These are phyloP conservation scores for Neosalanx taihuensis DNA, from an alignment of 2,797 vertebrate genomes.

Conservation along the genomic window DNA sequence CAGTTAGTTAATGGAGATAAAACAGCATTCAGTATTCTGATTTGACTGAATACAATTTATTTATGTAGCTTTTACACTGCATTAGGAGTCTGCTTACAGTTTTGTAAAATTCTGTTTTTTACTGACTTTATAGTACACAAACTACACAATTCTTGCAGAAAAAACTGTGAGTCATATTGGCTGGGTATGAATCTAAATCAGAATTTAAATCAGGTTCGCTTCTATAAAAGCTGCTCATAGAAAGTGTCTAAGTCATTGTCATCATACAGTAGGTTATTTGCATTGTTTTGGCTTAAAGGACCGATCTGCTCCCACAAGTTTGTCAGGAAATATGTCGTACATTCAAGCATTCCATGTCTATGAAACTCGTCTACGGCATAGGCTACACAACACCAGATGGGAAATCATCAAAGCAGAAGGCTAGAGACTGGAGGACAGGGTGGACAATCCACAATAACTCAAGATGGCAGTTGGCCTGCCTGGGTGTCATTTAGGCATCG, in stretches of 20 bases:
- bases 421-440: neutral
- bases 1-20: neutral
- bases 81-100: neutral
- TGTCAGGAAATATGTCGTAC: neutral
- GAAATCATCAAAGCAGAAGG: neutral
- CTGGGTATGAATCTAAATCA: no score
- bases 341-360: neutral
- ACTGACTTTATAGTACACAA: no score
- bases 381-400: neutral
- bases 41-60: neutral
- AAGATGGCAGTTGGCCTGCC: neutral
- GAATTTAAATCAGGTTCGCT: no score
- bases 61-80: neutral
- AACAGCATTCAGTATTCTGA: neutral
- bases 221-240: no score
- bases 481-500: slow-evolving; percentile 66
- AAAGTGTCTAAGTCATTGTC: no score
- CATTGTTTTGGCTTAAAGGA: neutral
- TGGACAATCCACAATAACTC: neutral
- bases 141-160: no score
- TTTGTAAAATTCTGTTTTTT: neutral
- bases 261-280: no score
- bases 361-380: no score
- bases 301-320: neutral
- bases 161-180: no score